phyloP scores from a whole-genome alignment of 2,113 vertebrate species.

The Labeo catla region DNA sequence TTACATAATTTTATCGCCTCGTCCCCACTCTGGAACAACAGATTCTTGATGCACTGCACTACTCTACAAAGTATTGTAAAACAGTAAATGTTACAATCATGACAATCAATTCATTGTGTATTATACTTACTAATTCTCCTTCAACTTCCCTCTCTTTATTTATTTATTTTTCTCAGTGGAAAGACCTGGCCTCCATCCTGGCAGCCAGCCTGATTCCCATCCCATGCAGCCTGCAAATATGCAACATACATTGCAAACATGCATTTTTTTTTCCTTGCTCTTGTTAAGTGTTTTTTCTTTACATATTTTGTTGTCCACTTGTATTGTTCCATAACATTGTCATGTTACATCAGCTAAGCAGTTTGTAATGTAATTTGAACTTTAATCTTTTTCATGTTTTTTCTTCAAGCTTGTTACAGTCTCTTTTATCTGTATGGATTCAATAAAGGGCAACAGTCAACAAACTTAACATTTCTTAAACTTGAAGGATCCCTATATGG shows the following conservation, averaged over 20 bases:
- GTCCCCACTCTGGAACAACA: background rate
- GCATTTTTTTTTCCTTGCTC: background rate
- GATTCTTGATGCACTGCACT: background rate
- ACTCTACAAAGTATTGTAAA: slow-evolving; percentile 2
- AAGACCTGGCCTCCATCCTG: slow-evolving; percentile 21
- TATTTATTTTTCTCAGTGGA: slow-evolving; percentile 4
- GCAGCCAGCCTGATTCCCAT: slow-evolving; percentile 19
- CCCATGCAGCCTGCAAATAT: slow-evolving; percentile 10
- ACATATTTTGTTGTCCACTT: background rate
- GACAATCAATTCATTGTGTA: background rate
- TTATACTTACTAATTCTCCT: background rate
- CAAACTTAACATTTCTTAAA: background rate
- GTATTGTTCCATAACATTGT: slow-evolving; percentile 1
- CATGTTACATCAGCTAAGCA: background rate
- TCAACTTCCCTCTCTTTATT: slow-evolving; percentile 13
- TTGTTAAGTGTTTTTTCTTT: background rate
- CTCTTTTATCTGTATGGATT: background rate
- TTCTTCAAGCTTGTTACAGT: background rate
- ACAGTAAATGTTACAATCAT: background rate
- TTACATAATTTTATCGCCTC: background rate
- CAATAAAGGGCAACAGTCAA: background rate
- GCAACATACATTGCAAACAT: slow-evolving; percentile 8
- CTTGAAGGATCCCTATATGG: background rate
- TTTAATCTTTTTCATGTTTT: background rate
- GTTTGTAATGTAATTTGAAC: background rate